phyloP scores from a whole-genome alignment of 2,888 invertebrate species.

The Scaptomyza parva region DNA sequence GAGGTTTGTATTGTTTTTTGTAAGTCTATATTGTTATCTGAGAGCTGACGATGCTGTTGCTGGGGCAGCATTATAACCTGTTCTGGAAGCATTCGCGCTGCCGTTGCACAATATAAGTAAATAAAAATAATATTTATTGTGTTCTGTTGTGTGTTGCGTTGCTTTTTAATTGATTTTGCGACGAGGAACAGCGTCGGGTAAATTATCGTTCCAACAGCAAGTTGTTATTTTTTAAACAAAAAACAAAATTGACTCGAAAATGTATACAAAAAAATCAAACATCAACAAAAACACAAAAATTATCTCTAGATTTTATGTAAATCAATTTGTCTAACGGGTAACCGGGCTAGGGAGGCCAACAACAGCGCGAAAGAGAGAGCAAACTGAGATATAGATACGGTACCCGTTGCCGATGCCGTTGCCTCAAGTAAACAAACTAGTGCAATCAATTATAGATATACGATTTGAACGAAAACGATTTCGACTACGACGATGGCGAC shows the following conservation, averaged over 20 bases:
- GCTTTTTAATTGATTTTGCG: slow-evolving; percentile 75
- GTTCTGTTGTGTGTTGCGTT: slow-evolving; percentile 64
- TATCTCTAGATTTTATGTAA: slow-evolving; percentile 64
- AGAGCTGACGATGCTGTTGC: slow-evolving; percentile 45
- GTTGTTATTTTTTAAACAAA: no score
- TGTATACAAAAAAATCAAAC: slow-evolving; percentile 9
- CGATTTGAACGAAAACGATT: slow-evolving; percentile 16
- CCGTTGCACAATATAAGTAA: slow-evolving; percentile 77
- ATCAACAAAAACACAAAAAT: slow-evolving; percentile 30
- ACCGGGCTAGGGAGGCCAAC: slow-evolving; percentile 32
- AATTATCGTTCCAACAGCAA: slow-evolving; percentile 67
- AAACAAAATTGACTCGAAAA: slow-evolving; percentile 50
- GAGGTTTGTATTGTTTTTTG: slow-evolving; percentile 1
- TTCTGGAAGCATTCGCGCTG: slow-evolving; percentile 59
- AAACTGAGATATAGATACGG: slow-evolving; percentile 4
- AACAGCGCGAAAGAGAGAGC: not conserved
- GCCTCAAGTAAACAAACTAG: slow-evolving; percentile 36
- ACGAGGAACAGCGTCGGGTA: slow-evolving; percentile 49
- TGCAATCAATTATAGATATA: slow-evolving; percentile 59
- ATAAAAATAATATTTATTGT: slow-evolving; percentile 61
- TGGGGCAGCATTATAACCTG: slow-evolving; percentile 70
- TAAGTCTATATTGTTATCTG: slow-evolving; percentile 20
- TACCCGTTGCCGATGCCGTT: slow-evolving; percentile 1
- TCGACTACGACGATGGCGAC: no score
- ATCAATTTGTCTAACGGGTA: slow-evolving; percentile 60